Evolutionary conservation across 2,113 vertebrate species (phyloP).

Genomic region (Festucalex cinctus): DNA sequence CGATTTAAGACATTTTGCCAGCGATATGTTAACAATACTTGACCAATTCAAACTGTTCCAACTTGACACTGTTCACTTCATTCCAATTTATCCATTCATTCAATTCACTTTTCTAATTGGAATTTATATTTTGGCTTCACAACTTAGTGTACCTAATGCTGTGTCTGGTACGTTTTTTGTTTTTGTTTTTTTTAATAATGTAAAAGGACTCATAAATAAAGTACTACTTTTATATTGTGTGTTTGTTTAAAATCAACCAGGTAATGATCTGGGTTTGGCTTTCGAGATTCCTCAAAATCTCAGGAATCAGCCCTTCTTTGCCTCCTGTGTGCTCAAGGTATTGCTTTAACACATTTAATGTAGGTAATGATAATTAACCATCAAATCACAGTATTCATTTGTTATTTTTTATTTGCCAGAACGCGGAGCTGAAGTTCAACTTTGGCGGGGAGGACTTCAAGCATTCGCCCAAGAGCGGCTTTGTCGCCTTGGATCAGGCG

Average conservation of each 20-base stretch:
- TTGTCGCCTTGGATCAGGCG: conserved; percentile 81
- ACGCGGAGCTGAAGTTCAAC: conserved; percentile 95
- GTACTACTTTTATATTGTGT: not conserved
- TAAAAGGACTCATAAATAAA: not conserved
- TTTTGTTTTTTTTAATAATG: too few species aligned
- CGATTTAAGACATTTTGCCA: too few species aligned
- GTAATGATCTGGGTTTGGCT: conserved; percentile 88
- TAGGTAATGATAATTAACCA: not conserved
- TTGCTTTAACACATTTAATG: not conserved
- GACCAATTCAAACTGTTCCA: too few species aligned
- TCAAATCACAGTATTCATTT: not conserved
- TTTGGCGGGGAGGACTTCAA: conserved; percentile 94
- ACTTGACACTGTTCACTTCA: too few species aligned
- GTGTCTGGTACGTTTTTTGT: not conserved
- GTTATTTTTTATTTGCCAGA: conserved; percentile 67
- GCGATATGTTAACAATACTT: too few species aligned
- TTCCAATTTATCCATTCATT: too few species aligned
- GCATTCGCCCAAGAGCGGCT: conserved; percentile 85
- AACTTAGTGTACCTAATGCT: not conserved
- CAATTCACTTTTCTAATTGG: too few species aligned
- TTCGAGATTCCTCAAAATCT: conserved; percentile 88
- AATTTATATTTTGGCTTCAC: too few species aligned
- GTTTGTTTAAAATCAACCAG: conserved; percentile 58
- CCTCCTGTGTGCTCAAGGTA: conserved; percentile 97
- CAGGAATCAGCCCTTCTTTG: conserved; percentile 86